These are phyloP conservation scores for Shargacucullia verbasci DNA, from an alignment of 2,888 invertebrate species.

Conservation along the genomic window DNA sequence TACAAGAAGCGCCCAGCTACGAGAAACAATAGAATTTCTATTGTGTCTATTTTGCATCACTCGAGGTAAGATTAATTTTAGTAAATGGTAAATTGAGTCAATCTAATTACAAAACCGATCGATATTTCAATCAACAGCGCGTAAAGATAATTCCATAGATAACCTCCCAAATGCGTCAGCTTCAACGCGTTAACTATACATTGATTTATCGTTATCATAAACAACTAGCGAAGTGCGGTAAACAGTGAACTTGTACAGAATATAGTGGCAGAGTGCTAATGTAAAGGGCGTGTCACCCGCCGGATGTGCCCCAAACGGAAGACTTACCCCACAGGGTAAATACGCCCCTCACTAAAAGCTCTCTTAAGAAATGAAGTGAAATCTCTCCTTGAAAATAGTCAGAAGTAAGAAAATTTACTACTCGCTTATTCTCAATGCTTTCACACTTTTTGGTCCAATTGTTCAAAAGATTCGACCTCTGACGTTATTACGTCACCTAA, in stretches of 20 bases:
- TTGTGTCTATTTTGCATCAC: too few species aligned
- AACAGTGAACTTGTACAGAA: constrained; percentile 43
- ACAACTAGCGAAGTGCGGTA: constrained; percentile 43
- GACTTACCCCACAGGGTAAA: constrained; percentile 55
- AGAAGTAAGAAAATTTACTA: constrained; percentile 26
- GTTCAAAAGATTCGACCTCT: constrained; percentile 25
- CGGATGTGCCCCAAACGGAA: constrained; percentile 58
- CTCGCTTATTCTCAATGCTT: constrained; percentile 27
- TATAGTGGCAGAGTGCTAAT: constrained; percentile 50
- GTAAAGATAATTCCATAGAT: constrained; percentile 29
- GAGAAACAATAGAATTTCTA: too few species aligned
- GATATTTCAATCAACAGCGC: constrained; percentile 2
- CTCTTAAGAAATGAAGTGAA: constrained; percentile 57
- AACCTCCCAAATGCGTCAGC: constrained; percentile 31
- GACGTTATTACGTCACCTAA: constrained; percentile 17
- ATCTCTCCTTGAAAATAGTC: constrained; percentile 47
- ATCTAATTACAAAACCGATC: too few species aligned
- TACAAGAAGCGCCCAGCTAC: too few species aligned
- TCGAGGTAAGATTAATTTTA: too few species aligned
- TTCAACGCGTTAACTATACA: constrained; percentile 36
- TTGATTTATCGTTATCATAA: constrained; percentile 51
- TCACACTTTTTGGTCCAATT: constrained; percentile 27
- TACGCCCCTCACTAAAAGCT: constrained; percentile 59
- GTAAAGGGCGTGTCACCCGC: constrained; percentile 60
- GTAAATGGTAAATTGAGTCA: too few species aligned